These are phyloP conservation scores for Palythoa grandis DNA, from an alignment of 92 coral and sea anemone species.

Conservation along the genomic window DNA sequence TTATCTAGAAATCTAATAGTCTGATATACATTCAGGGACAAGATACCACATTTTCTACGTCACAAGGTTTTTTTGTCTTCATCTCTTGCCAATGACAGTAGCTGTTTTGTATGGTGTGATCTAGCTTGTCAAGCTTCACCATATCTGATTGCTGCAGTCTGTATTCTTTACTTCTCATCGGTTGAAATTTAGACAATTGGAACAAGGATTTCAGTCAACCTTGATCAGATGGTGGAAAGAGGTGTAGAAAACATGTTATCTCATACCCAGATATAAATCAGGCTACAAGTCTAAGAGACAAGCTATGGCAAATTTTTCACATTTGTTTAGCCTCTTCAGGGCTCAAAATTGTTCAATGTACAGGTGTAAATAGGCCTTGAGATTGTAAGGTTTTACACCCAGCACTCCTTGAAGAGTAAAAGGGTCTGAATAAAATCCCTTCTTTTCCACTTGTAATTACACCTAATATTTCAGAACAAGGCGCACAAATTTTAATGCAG, in stretches of 20 bases:
- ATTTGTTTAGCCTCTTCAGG: slow-evolving; percentile 15
- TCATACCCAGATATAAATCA: background rate
- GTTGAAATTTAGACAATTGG: slow-evolving; percentile 8
- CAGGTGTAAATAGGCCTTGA: slow-evolving; percentile 6
- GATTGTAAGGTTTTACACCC: slow-evolving; percentile 6
- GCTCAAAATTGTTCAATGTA: background rate
- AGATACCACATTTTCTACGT: slow-evolving; percentile 22
- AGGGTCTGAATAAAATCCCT: background rate
- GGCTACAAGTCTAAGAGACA: slow-evolving; percentile 15
- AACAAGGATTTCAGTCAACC: slow-evolving; percentile 8
- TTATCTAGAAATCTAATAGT: slow-evolving; percentile 1
- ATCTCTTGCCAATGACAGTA: background rate
- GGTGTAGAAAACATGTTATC: background rate
- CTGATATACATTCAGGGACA: slow-evolving; percentile 12
- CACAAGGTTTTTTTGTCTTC: background rate
- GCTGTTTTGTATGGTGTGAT: background rate
- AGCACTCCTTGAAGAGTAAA: background rate
- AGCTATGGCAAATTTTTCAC: slow-evolving; percentile 13
- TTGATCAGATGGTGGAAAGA: background rate
- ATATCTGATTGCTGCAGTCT: slow-evolving; percentile 13
- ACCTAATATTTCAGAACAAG: too few relatives aligned
- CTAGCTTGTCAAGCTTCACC: background rate
- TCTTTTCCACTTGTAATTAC: background rate
- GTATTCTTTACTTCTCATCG: slow-evolving; percentile 13
- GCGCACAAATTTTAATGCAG: too few relatives aligned